These are phyloP conservation scores for Nemapogon koenigi DNA, from an alignment of 2,888 invertebrate genomes.

Conservation along the genomic window DNA sequence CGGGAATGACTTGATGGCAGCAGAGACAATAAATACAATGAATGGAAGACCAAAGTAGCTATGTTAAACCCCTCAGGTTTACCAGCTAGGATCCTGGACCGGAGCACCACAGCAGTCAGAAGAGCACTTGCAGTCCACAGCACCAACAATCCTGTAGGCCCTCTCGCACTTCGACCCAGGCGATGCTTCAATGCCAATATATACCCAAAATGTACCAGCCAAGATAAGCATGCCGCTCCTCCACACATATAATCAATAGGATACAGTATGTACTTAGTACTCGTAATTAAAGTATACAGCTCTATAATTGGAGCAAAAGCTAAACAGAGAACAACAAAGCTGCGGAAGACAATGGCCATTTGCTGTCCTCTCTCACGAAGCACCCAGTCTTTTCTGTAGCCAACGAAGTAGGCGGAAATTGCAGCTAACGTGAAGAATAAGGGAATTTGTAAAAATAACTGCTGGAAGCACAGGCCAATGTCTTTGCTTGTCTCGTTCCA, in stretches of 20 bases:
- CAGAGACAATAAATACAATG: conserved; percentile 73
- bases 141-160: conserved; percentile 72
- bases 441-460: conserved; percentile 80
- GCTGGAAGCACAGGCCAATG: conserved; percentile 86
- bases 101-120: conserved; percentile 71
- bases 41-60: conserved; percentile 67
- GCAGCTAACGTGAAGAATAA: conserved; percentile 74
- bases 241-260: conserved; percentile 76
- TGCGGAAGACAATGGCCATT: conserved; percentile 69
- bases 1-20: conserved; percentile 66
- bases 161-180: conserved; percentile 72
- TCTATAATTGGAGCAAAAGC: conserved; percentile 72
- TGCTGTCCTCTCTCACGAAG: conserved; percentile 69
- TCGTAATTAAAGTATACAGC: conserved; percentile 68
- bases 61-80: conserved; percentile 67
- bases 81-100: conserved; percentile 66
- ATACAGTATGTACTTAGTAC: conserved; percentile 48
- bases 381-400: conserved; percentile 69
- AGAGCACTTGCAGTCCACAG: conserved; percentile 74
- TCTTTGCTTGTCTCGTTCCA: conserved; percentile 76
- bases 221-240: conserved; percentile 75
- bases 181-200: conserved; percentile 71
- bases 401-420: conserved; percentile 82
- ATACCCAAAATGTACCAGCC: conserved; percentile 84
- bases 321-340: conserved; percentile 68